Percentiles rank a stretch among this genome's conserved stretches.
These are phyloP conservation scores for Alethe diademata DNA, from an alignment of 2,113 vertebrate species.

Conservation along the genomic window DNA sequence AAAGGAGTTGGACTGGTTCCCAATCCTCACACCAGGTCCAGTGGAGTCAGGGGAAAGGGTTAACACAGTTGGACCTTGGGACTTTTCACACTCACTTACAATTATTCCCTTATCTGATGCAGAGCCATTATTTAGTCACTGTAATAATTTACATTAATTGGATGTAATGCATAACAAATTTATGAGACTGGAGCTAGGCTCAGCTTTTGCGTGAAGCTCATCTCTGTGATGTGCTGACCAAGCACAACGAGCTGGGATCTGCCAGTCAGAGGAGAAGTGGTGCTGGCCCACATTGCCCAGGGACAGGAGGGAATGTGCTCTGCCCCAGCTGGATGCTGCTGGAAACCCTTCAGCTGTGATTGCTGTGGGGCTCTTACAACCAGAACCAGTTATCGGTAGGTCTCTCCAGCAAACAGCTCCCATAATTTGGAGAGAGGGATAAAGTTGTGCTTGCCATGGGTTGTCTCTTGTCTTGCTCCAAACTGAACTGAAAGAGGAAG, in stretches of 20 bases:
- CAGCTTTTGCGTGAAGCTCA: conserved; percentile 28
- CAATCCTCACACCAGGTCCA: neutral
- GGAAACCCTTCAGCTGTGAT: neutral
- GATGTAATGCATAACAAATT: conserved; percentile 63
- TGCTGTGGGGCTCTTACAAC: neutral
- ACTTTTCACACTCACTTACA: neutral
- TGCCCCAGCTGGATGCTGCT: neutral
- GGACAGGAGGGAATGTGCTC: neutral
- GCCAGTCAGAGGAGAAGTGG: neutral
- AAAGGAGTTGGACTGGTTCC: neutral
- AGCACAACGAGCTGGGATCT: neutral
- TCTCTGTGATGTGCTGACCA: conserved; percentile 43
- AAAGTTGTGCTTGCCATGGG: neutral
- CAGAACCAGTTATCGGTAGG: rapidly evolving
- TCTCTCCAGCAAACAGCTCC: neutral
- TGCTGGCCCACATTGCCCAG: neutral
- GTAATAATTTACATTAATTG: conserved; percentile 66
- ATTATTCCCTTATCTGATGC: neutral
- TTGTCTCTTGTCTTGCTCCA: neutral
- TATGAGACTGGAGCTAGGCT: conserved; percentile 42
- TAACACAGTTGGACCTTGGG: neutral
- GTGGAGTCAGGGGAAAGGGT: neutral
- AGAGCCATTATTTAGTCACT: conserved; percentile 35
- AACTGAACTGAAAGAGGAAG: neutral
- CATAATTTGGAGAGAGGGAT: neutral